Conservation (phyloP, 2,888 invertebrate species). For the Ornithoptera priamus region DNA sequence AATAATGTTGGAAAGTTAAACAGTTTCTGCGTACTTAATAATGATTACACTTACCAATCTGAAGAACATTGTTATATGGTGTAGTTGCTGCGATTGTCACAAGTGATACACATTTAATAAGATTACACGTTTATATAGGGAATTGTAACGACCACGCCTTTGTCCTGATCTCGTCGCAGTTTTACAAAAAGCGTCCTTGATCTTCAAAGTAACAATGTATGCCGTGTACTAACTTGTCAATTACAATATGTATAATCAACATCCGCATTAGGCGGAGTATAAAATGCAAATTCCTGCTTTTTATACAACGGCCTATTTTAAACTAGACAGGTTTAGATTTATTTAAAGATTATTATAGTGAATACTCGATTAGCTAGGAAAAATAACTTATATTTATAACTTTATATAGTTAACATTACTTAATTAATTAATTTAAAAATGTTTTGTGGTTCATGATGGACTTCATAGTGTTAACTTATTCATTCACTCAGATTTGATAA, state of each 20-base stretch:
- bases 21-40: background rate
- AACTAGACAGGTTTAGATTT: background rate
- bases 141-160: conserved; percentile 62
- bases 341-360: background rate
- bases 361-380: background rate
- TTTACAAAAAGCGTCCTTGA: conserved; percentile 74
- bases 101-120: conserved; percentile 59
- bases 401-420: too few relatives aligned
- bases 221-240: conserved; percentile 47
- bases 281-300: conserved; percentile 20
- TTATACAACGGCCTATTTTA: background rate
- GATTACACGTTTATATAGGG: conserved; percentile 61
- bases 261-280: conserved; percentile 52
- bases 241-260: conserved; percentile 48
- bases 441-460: too few relatives aligned
- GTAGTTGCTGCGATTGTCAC: conserved; percentile 58
- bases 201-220: conserved; percentile 66
- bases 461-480: too few relatives aligned
- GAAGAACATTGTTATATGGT: conserved; percentile 66
- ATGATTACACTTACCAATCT: conserved; percentile 61
- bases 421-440: too few relatives aligned
- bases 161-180: conserved; percentile 47
- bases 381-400: background rate
- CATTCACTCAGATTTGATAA: too few relatives aligned
- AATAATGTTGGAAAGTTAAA: too few relatives aligned